Evolutionary conservation across 2,113 vertebrate genomes (phyloP).

Genomic region (Ceuthmochares aereus): DNA sequence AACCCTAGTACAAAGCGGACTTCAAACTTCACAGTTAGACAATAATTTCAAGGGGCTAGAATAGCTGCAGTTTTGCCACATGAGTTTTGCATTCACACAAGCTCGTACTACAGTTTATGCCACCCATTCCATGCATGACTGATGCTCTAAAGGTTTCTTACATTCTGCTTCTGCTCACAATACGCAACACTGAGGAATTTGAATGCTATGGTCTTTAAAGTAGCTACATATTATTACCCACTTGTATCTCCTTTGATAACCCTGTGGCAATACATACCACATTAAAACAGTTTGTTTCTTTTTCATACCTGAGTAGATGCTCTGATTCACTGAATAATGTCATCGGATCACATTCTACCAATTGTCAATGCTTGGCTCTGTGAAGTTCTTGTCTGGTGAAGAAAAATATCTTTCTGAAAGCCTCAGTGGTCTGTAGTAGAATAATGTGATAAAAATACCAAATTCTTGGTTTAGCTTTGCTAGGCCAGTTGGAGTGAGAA

Average conservation of each 20-base stretch:
- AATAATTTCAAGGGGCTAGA: accelerated
- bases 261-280: background rate
- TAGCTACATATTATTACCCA: conserved; percentile 3
- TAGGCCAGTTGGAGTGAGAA: background rate
- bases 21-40: background rate
- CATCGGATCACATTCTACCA: conserved; percentile 12
- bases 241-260: conserved; percentile 52
- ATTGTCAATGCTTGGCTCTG: background rate
- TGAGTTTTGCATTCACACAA: background rate
- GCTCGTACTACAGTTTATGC: background rate
- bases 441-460: background rate
- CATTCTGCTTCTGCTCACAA: background rate
- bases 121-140: accelerated
- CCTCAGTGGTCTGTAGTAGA: background rate
- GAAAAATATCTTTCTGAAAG: conserved; percentile 18
- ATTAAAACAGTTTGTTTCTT: background rate
- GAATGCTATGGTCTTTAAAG: background rate
- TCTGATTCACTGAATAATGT: conserved; percentile 15
- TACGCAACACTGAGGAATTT: background rate
- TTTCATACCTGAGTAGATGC: background rate
- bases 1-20: background rate
- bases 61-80: background rate
- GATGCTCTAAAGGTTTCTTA: background rate
- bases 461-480: background rate
- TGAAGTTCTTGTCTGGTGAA: background rate